Conservation (phyloP, 1,140 invertebrate genomes). For the Aporrectodea caliginosa region DNA sequence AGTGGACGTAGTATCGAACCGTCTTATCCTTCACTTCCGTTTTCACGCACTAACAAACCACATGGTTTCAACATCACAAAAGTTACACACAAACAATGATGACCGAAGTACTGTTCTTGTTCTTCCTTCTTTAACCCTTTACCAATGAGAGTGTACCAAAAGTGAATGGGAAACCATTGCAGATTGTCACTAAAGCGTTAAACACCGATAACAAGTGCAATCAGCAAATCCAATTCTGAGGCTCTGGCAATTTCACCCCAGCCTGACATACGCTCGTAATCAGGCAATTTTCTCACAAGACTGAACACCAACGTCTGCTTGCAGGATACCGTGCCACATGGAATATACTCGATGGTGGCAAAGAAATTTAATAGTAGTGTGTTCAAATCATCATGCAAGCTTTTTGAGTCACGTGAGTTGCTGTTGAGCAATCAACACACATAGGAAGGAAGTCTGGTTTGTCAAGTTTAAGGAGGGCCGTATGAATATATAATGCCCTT, state of each 20-base stretch:
- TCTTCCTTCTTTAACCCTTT: too few species aligned
- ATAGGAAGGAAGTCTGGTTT: not conserved
- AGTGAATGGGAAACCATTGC: not conserved
- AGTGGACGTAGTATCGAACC: slow-evolving; percentile 89
- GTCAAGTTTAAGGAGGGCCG: not conserved
- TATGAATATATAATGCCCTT: not conserved
- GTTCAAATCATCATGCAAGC: too few species aligned
- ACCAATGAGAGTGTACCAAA: too few species aligned
- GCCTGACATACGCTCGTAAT: too few species aligned
- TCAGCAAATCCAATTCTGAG: not conserved
- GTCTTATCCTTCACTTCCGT: slow-evolving; percentile 77
- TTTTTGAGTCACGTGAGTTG: too few species aligned
- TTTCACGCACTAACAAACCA: slow-evolving; percentile 74
- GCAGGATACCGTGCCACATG: too few species aligned
- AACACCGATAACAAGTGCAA: not conserved
- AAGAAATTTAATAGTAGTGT: too few species aligned
- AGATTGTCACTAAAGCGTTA: not conserved
- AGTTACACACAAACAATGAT: slow-evolving; percentile 21
- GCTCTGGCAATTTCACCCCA: not conserved
- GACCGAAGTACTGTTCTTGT: not conserved
- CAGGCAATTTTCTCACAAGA: too few species aligned
- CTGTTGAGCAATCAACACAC: not conserved
- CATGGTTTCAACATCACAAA: too few species aligned
- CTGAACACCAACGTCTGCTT: too few species aligned
- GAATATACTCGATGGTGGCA: too few species aligned